Evolutionary conservation across 2,888 invertebrate genomes (phyloP).

Genomic region (Eilema griseolum): DNA sequence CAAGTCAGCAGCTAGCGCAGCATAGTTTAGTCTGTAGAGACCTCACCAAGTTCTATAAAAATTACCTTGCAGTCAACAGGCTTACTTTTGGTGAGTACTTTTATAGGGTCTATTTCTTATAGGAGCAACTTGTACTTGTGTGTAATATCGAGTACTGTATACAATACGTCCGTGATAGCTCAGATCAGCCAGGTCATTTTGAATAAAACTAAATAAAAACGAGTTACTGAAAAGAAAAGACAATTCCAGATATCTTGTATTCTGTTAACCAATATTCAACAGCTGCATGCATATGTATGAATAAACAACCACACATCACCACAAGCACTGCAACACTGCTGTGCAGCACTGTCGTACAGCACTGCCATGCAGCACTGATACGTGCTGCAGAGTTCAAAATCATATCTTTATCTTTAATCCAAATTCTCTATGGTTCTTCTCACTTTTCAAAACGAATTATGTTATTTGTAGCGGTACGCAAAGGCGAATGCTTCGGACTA

Average conservation of each 20-base stretch:
- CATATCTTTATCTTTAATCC: neutral
- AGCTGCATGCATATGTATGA: too few species aligned
- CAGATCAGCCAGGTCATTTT: neutral
- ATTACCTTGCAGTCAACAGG: conserved; percentile 92
- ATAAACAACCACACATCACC: too few species aligned
- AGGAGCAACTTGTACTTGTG: too few species aligned
- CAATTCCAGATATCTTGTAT: neutral
- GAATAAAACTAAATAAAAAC: neutral
- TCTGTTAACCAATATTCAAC: too few species aligned
- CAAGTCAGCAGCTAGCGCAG: conserved; percentile 64
- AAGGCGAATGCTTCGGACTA: conserved; percentile 93
- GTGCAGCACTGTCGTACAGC: too few species aligned
- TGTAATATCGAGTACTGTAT: too few species aligned
- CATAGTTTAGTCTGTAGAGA: conserved; percentile 89
- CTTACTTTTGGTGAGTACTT: conserved; percentile 83
- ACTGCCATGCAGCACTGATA: too few species aligned
- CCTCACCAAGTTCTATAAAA: conserved; percentile 91
- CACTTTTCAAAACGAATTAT: neutral
- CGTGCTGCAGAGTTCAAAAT: too few species aligned
- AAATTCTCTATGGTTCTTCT: neutral
- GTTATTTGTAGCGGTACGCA: conserved; percentile 85
- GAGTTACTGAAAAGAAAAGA: neutral
- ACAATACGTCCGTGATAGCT: too few species aligned
- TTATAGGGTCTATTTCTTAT: neutral
- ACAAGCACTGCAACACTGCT: too few species aligned